Base-by-base conservation (phyloP, 2,113 vertebrate species). In the Nesoenas mayeri region DNA sequence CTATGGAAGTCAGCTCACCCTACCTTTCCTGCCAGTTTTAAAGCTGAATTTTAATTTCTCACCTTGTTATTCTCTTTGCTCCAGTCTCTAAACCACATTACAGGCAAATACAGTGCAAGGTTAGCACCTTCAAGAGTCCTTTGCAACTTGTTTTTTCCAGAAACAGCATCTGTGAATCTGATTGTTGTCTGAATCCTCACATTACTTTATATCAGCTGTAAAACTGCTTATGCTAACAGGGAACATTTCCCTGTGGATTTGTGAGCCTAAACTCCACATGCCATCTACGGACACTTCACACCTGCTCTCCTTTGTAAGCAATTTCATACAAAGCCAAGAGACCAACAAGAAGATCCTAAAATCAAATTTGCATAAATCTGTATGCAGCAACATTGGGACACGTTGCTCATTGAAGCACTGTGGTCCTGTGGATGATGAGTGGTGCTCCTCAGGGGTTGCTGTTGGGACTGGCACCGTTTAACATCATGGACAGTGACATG, bases 1-100 rank as follows among this genome's bases (percentile, higher is more conserved):
- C 47, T 64, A 21, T 61, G 34, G 44, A 89, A 94, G 38, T 28
- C 81, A 56, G 57, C 60, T 95, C 64, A 29, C 0, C 0, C 29
- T 44, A 53, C 74, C 38, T 69, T 64, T 75, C 57, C 67, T 90
- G 69, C 12, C 61, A 62, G 29, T 40, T 74, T 73, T 56, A 75
- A 67, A 61, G 53, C 38, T 85, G 85, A 93, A 78, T 91, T 96
- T 89, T 77, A 90, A 85, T 74, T 82, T 58, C 51, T 89, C 44
- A 25, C 47, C 47, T 64, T 60, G 48, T 58, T 88, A n/a, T 53
- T 96, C 78, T 93, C 67, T 61, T 66, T 71, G 34, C 53, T 93
- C 34, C 25, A 28, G 34, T 72, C 91, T 91, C 77, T 92, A 65
- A 88, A 67, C 13, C 14, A 5, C 67, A 56, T 50, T 78, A 73